Percentiles rank a stretch among this genome's conserved stretches.
phyloP scores from a whole-genome alignment of 2,888 invertebrate genomes.

The Abrostola tripartita region DNA sequence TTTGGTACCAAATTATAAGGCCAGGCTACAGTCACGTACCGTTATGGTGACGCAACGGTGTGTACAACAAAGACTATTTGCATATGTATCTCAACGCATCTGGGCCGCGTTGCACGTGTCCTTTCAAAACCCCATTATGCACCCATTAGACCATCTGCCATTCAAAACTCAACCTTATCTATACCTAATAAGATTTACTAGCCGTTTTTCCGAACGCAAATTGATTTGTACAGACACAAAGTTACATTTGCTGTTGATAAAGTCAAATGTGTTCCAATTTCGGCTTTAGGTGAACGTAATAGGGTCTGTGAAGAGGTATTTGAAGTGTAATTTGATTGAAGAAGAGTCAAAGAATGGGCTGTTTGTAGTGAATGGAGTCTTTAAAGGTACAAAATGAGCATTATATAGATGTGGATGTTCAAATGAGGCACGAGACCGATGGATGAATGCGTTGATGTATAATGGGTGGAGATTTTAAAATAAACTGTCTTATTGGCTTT shows the following conservation, averaged over 20 bases:
- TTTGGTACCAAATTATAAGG: slow-evolving; percentile 53
- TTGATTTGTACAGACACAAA: slow-evolving; percentile 48
- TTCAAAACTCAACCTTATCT: slow-evolving; percentile 42
- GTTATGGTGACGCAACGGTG: slow-evolving; percentile 75
- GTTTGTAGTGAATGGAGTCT: slow-evolving; percentile 79
- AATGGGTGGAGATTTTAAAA: slow-evolving; percentile 22
- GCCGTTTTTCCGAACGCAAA: slow-evolving; percentile 26
- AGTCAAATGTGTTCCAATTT: slow-evolving; percentile 39
- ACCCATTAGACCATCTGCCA: slow-evolving; percentile 12
- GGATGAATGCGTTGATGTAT: slow-evolving; percentile 22
- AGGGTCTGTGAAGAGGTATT: slow-evolving; percentile 14
- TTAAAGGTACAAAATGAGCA: slow-evolving; percentile 76
- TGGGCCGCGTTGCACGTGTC: slow-evolving; percentile 60
- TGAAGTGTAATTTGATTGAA: slow-evolving; percentile 23
- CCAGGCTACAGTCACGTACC: slow-evolving; percentile 68
- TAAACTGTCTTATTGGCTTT: not conserved
- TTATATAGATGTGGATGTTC: slow-evolving; percentile 63
- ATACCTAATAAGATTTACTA: slow-evolving; percentile 19
- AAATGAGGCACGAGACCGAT: slow-evolving; percentile 25
- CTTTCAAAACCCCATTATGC: slow-evolving; percentile 45
- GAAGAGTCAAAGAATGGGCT: slow-evolving; percentile 70
- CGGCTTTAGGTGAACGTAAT: slow-evolving; percentile 40
- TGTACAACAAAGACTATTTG: slow-evolving; percentile 85
- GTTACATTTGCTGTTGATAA: slow-evolving; percentile 47
- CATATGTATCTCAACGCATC: slow-evolving; percentile 80